Percentiles rank a stretch among this genome's conserved stretches.
Conservation (phyloP, 1,140 invertebrate genomes). For the Lasioglossum baleicum region DNA sequence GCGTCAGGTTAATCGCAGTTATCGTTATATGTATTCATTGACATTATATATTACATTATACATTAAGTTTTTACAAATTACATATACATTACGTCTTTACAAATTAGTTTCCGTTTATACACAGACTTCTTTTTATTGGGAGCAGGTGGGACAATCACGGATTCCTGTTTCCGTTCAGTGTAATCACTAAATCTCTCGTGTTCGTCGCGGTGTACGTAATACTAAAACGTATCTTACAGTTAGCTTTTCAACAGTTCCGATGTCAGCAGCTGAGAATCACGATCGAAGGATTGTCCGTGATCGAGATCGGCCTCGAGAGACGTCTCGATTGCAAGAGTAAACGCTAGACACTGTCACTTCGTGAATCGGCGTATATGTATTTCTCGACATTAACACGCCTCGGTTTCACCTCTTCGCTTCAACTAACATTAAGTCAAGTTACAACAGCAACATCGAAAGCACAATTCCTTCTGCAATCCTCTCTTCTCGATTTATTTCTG, state of each 20-base stretch:
- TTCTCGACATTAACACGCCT: slow-evolving; percentile 10
- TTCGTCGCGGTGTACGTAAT: slow-evolving; percentile 1
- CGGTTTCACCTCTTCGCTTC: no score
- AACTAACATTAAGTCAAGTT: slow-evolving; percentile 21
- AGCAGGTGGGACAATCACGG: neutral
- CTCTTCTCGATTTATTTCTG: neutral
- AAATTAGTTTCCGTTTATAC: slow-evolving; percentile 57
- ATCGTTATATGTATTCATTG: slow-evolving; percentile 53
- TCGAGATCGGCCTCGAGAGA: slow-evolving; percentile 20
- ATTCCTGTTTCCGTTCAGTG: slow-evolving; percentile 1
- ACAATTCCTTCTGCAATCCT: neutral
- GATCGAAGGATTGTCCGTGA: slow-evolving; percentile 11
- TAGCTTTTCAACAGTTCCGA: neutral
- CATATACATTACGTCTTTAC: slow-evolving; percentile 63
- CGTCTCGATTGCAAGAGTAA: neutral
- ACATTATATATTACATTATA: slow-evolving; percentile 47
- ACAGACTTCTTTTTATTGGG: slow-evolving; percentile 37
- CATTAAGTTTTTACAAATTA: slow-evolving; percentile 66
- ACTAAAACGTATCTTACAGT: slow-evolving; percentile 10
- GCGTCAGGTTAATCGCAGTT: slow-evolving; percentile 13
- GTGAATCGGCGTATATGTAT: neutral
- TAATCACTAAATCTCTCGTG: neutral
- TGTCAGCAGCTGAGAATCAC: neutral
- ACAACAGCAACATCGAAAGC: slow-evolving; percentile 35
- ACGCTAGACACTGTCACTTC: neutral